Conservation (phyloP, 2,888 invertebrate genomes). For the Linnaemya tessellans region DNA sequence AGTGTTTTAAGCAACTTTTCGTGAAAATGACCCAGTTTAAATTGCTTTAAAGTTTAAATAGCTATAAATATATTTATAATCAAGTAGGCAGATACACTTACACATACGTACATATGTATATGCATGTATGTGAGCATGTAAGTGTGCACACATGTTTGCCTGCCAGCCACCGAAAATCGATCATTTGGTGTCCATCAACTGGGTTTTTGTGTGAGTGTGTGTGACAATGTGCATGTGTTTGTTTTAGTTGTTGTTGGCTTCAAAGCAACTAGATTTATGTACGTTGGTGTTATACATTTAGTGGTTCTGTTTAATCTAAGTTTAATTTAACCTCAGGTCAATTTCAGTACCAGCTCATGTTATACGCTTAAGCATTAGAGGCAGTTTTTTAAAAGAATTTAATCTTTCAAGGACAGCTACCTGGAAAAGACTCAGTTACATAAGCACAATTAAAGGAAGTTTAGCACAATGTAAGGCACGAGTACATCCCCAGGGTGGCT, state of each 20-base stretch:
- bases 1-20: slow-evolving; percentile 63
- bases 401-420: background rate
- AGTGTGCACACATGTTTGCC: slow-evolving; percentile 6
- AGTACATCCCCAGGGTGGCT: no score
- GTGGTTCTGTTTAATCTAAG: slow-evolving; percentile 77
- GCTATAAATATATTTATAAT: background rate
- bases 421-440: no score
- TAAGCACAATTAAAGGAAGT: no score
- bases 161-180: slow-evolving; percentile 57
- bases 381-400: background rate
- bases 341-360: slow-evolving; percentile 55
- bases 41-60: slow-evolving; percentile 19
- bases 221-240: background rate
- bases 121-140: background rate
- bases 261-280: background rate
- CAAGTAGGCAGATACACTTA: background rate
- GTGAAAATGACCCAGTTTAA: slow-evolving; percentile 64
- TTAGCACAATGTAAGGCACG: no score
- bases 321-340: slow-evolving; percentile 75
- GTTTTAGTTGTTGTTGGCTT: slow-evolving; percentile 20
- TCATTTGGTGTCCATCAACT: slow-evolving; percentile 41
- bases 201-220: slow-evolving; percentile 11
- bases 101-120: no score
- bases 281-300: slow-evolving; percentile 72
- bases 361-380: background rate